Base-by-base conservation (phyloP, 2,797 vertebrate species). In the Spheniscus humboldti region DNA sequence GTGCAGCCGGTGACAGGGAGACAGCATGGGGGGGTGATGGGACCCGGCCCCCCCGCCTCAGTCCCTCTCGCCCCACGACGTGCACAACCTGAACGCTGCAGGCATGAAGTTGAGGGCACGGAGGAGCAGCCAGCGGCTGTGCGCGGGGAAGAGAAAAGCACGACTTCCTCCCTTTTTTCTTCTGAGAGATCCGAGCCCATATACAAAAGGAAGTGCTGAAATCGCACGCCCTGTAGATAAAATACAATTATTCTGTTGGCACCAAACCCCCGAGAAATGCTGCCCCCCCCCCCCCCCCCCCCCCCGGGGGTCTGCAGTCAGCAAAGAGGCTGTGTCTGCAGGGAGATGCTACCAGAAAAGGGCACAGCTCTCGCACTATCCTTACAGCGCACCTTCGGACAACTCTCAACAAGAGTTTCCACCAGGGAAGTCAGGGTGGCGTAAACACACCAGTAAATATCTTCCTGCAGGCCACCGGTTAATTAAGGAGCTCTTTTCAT, bases 381-480 rank as follows among this genome's bases (percentile, higher is more conserved):
- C 85, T 11, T 9, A 9, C 13, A 30, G 7, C 8, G 1, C 18
- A 8, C 50, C 84, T 39, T 17, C 2, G 18, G 48, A 57, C 43
- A 24, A 13, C 39, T 6, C 45, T 10, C 9, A 66, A 4, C 4
- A 24, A 25, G 14, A 43, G 35, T 2, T 45, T 62, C 53, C 72
- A 78, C 16, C 5, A 0, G 4, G 33, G 47, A 85, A 82, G 63
- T 19, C 64, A 15, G 0, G 1, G 16, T 68, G 82, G 85, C 5
- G 2, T 9, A 22, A 88, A 68, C 35, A n/a, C 11, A 3, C 8
- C 75, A 20, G 50, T 3, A 81, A 93, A 73, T 67, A 50, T 25
- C 86, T 86, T 88, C 79, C 96, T 96, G 95, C 77, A 82, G 92
- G 95, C 93, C 92, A 86, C 19, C 7, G 7, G 63, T 33, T 92